Evolutionary conservation across 2,113 vertebrate genomes (phyloP).

Genomic region (Cercocebus atys): DNA sequence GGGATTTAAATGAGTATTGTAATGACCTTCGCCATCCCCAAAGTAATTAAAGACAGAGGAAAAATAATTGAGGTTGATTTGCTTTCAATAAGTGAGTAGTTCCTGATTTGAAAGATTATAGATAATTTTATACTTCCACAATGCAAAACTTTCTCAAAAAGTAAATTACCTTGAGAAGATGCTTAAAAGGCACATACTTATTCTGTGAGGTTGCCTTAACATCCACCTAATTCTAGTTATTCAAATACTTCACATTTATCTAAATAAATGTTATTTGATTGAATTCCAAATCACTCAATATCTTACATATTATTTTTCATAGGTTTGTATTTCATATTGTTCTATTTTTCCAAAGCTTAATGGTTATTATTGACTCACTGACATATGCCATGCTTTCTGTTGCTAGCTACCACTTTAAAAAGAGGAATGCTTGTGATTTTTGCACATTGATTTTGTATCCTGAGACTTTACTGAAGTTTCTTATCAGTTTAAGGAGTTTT

Average conservation of each 20-base stretch:
- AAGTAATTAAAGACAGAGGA: conserved; percentile 43
- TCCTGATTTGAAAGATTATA: conserved; percentile 53
- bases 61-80: conserved; percentile 37
- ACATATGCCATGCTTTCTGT: neutral
- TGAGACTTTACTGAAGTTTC: no score
- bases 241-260: neutral
- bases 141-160: neutral
- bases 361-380: neutral
- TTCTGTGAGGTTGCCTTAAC: neutral
- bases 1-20: conserved; percentile 67
- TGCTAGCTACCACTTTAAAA: neutral
- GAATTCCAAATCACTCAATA: neutral
- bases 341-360: neutral
- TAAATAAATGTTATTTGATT: neutral
- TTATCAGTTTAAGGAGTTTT: no score
- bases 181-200: neutral
- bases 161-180: conserved; percentile 15
- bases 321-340: neutral
- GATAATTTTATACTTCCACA: neutral
- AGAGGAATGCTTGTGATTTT: neutral
- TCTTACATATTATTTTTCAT: neutral
- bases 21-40: conserved; percentile 33
- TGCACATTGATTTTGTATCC: no score
- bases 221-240: neutral
- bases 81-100: conserved; percentile 52